A percentile compares a stretch with the other conserved stretches of the same genome.
Evolutionary conservation across 30 jellyfish, hydroid and myxozoan genomes (phyloP).

Genomic region (Cassiopea xamachana): DNA sequence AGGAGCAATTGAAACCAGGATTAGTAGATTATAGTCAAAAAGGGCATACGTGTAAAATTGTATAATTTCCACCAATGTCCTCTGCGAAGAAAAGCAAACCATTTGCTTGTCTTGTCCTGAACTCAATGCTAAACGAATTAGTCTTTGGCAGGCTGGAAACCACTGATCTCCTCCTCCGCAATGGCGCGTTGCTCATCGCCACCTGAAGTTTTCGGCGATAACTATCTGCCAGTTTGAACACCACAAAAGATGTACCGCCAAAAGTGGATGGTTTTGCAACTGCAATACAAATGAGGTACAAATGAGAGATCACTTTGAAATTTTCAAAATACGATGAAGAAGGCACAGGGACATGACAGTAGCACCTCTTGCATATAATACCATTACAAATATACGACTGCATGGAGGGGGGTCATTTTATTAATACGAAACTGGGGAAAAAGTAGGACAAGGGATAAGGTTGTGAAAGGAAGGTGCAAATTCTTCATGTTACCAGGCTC

Average conservation of each 20-base stretch:
- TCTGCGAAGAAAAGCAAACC: constrained; percentile 72
- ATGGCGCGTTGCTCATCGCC: constrained; percentile 21
- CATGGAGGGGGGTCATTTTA: too few species aligned
- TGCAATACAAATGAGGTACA: background rate
- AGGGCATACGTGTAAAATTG: constrained; percentile 64
- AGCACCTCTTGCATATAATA: too few species aligned
- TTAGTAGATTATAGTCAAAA: background rate
- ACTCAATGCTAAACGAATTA: constrained; percentile 36
- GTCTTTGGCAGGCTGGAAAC: constrained; percentile 12
- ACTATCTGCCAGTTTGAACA: constrained; percentile 63
- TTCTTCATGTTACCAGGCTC: too few species aligned
- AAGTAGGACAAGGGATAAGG: too few species aligned
- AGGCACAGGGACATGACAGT: background rate
- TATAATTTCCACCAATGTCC: constrained; percentile 54
- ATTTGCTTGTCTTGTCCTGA: constrained; percentile 74
- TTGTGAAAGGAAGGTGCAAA: too few species aligned
- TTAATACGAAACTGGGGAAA: too few species aligned
- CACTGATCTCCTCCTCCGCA: constrained; percentile 41
- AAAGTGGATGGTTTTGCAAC: constrained; percentile 76
- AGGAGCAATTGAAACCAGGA: background rate
- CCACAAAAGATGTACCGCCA: constrained; percentile 71
- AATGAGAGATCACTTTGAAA: too few species aligned
- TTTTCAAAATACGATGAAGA: background rate
- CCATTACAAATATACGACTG: too few species aligned
- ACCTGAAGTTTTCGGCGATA: constrained; percentile 64